phyloP scores from a whole-genome alignment of 2,797 vertebrate species.

The Decapterus maruadsi region DNA sequence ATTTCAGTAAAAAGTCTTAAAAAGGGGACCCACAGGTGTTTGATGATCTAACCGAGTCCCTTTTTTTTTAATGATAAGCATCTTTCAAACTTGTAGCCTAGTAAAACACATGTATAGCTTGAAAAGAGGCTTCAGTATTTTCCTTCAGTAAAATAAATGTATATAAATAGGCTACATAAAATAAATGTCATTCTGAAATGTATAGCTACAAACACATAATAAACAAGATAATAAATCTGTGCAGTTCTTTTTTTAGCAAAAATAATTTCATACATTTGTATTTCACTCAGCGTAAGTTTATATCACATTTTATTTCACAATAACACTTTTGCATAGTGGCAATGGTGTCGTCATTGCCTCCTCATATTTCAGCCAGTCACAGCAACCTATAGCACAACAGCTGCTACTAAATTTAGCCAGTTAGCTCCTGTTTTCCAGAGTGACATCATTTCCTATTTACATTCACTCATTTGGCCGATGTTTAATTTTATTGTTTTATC shows the following conservation, averaged over 20 bases:
- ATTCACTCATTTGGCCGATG: too few relatives aligned
- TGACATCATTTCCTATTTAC: too few relatives aligned
- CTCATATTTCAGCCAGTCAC: too few relatives aligned
- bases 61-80: neutral
- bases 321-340: neutral
- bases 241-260: too few relatives aligned
- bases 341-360: too few relatives aligned
- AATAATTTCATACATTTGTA: too few relatives aligned
- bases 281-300: neutral
- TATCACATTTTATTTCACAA: neutral
- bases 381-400: too few relatives aligned
- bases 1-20: neutral
- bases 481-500: too few relatives aligned
- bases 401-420: too few relatives aligned
- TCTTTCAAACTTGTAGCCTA: constrained; percentile 1
- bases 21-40: neutral
- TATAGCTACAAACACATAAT: neutral
- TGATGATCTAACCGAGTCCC: neutral
- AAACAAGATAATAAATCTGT: too few relatives aligned
- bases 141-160: neutral
- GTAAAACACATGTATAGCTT: constrained; percentile 30
- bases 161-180: neutral
- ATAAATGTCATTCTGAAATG: neutral
- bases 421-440: too few relatives aligned
- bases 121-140: constrained; percentile 3